Evolutionary conservation across 2,888 invertebrate species (phyloP), one percentile per base, ranked within the genome.

Genomic region (Panorpa germanica): DNA sequence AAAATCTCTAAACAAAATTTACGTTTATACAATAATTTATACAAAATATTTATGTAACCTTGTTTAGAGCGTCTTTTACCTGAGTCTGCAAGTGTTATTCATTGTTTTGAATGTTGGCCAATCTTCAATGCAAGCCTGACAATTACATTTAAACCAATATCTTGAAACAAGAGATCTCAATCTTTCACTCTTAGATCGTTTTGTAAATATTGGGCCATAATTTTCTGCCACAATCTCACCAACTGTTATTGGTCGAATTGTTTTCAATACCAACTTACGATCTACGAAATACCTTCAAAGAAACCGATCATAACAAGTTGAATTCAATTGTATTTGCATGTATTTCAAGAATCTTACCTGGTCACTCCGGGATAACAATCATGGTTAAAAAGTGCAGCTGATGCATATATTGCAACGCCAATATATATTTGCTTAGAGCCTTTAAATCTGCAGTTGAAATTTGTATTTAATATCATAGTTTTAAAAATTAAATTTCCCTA

Each of bases 311-410:
- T n/a, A n/a, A n/a, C 26, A 25, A 9, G 25, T n/a, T n/a, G n/a
- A n/a, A n/a, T n/a, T n/a, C n/a, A n/a, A n/a, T n/a, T n/a, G n/a
- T n/a, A n/a, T n/a, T n/a, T n/a, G n/a, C n/a, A n/a, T n/a, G n/a
- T n/a, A n/a, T 32, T n/a, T 6, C 7, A 12, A n/a, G 6, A 30
- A 12, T 14, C 42, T 40, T 48, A 76, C 77, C 77, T 68, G 24
- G 72, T 68, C 1, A 78, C 71, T 6, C 72, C 68, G 1, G 81
- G 78, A 50, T 74, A 73, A 47, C 85, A 85, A 41, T 78, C 77
- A 44, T 85, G 85, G 52, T 85, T 85, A 48, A 82, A 80, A 25
- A 80, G 61, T 0, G 81, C 71, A 1, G 74, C 76, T 0, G 73
- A 72, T 1, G 75, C 70, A 45, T 77, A 85, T 18, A 83, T 57